Conservation (phyloP, 2,888 invertebrate genomes). For the Drosophila subquinaria region DNA sequence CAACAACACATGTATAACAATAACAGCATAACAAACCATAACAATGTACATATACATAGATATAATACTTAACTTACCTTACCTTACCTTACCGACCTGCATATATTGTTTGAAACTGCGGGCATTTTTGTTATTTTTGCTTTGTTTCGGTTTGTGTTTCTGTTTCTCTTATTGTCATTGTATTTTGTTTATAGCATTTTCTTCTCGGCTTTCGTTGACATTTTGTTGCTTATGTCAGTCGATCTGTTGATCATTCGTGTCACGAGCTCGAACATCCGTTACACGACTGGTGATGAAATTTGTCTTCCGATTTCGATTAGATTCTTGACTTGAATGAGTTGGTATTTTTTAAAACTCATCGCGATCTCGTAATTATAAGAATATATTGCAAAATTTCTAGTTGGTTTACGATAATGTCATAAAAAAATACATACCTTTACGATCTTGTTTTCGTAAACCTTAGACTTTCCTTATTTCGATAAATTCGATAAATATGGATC, state of each 20-base stretch:
- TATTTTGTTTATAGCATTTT: conserved; percentile 17
- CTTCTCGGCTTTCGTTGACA: conserved; percentile 18
- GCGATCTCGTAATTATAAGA: too few relatives aligned
- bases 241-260: background rate
- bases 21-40: conserved; percentile 40
- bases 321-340: too few relatives aligned
- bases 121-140: conserved; percentile 15
- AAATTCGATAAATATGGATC: too few relatives aligned
- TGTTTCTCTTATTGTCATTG: background rate
- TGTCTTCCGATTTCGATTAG: background rate
- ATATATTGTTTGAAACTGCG: conserved; percentile 21
- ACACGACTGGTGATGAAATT: background rate
- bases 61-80: conserved; percentile 17
- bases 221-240: conserved; percentile 12
- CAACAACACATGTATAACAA: conserved; percentile 35
- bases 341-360: too few relatives aligned
- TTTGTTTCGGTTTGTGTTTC: conserved; percentile 1
- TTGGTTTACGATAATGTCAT: too few relatives aligned
- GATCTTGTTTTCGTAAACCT: too few relatives aligned
- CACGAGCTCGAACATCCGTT: background rate
- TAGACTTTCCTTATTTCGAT: too few relatives aligned
- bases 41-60: conserved; percentile 31
- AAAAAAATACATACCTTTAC: too few relatives aligned
- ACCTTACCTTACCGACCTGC: conserved; percentile 9
- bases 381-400: too few relatives aligned